These are phyloP conservation scores for Mesembrinibis cayennensis DNA, from an alignment of 2,113 vertebrate genomes.

Conservation along the genomic window DNA sequence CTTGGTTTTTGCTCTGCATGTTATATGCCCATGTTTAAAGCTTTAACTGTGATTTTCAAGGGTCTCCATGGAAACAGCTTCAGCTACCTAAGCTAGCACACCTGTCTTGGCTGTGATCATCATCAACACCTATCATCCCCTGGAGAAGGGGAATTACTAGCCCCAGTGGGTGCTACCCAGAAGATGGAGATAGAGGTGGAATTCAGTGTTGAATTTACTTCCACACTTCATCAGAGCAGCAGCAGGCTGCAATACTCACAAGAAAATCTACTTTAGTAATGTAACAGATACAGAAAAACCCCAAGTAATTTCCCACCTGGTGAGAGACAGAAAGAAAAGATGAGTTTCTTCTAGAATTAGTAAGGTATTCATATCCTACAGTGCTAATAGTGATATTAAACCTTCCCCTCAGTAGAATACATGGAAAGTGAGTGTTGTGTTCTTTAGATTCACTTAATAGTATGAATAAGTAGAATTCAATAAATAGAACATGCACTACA, in stretches of 20 bases:
- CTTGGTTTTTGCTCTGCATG: not conserved
- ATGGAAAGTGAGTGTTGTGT: not conserved
- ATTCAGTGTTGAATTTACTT: not conserved
- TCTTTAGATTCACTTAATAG: not conserved
- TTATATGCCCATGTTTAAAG: not conserved
- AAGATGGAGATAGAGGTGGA: not conserved
- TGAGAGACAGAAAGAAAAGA: not conserved
- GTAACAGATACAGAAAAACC: not conserved
- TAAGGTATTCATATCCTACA: not conserved
- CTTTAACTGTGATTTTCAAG: not conserved
- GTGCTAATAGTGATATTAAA: not conserved
- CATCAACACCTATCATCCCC: not conserved
- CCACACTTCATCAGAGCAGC: not conserved
- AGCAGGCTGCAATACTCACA: not conserved
- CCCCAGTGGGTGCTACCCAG: not conserved
- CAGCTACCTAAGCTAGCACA: not conserved
- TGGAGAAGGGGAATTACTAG: not conserved
- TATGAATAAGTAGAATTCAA: not conserved
- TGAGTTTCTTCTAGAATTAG: not conserved
- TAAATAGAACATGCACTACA: not conserved
- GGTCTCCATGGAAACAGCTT: constrained; percentile 3
- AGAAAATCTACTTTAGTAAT: not conserved
- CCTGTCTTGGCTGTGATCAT: not conserved
- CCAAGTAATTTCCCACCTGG: not conserved
- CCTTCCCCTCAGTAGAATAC: fast-evolving